Evolutionary conservation across 2,113 vertebrate genomes (phyloP), one percentile per base, ranked within the genome.

Genomic region (Morone saxatilis): DNA sequence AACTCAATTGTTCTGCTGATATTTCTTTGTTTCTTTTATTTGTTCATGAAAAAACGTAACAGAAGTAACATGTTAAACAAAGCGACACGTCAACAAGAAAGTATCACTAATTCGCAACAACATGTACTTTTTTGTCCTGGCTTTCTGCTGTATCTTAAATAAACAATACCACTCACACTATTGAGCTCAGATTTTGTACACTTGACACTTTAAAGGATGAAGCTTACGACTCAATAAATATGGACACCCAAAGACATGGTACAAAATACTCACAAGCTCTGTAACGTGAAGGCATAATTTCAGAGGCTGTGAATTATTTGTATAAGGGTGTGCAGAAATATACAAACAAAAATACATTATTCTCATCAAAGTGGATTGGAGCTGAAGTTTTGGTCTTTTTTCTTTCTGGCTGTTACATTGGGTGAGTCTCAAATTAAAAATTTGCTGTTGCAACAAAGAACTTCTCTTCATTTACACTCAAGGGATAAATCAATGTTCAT

Each of bases 391-490:
- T n/a, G 79, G 36, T 59, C 48, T 36, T 51, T 84, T n/a, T 60
- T 22, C 9, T 43, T 82, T 59, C 78, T 84, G 60, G n/a, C 19
- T 81, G 7, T n/a, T 78, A 14, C 54, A 2, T 38, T n/a, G n/a
- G 66, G 78, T 85, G 43, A 87, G 81, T 79, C 50, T 71, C 4
- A 36, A 4, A 53, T 45, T 36, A n/a, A 65, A 61, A 59, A n/a
- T n/a, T n/a, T 74, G 4, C 3, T 7, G 2, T 4, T 16, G 0
- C 3, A 40, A 62, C 0, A 48, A 54, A n/a, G n/a, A 6, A 14
- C 11, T 11, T 54, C 0, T 9, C 6, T 5, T 36, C 2, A 57
- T 22, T 22, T 43, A 50, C 9, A 22, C 11, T 12, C 9, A 9
- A 22, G 11, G 20, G n/a, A 47, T 13, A 7, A 17, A 59, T n/a